Evolutionary conservation across 1,140 invertebrate species (phyloP).

Genomic region (Heliconius nattereri): DNA sequence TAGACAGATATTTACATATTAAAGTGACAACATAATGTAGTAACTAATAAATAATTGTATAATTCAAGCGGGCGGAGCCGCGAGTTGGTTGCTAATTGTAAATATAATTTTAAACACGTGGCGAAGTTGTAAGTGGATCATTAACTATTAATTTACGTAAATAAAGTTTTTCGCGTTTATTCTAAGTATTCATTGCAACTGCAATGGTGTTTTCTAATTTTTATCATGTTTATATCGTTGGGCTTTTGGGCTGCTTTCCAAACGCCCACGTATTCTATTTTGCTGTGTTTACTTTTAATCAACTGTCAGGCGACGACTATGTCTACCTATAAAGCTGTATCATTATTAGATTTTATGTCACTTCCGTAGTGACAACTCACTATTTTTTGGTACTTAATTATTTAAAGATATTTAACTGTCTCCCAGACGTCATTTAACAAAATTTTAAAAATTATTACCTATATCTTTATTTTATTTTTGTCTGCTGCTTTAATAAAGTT

Average conservation of each 20-base stretch:
- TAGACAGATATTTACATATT: too few species aligned
- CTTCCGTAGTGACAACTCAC: neutral
- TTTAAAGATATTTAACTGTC: too few species aligned
- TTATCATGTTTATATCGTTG: conserved; percentile 43
- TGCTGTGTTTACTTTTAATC: conserved; percentile 11
- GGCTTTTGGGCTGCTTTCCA: conserved; percentile 47
- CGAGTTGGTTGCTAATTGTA: too few species aligned
- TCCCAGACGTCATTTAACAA: too few species aligned
- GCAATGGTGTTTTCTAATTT: conserved; percentile 27
- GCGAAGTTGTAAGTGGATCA: neutral
- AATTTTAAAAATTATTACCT: too few species aligned
- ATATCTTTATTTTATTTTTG: too few species aligned
- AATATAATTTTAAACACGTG: too few species aligned
- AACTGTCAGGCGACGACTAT: neutral
- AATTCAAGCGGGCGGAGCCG: too few species aligned
- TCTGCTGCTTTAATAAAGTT: too few species aligned
- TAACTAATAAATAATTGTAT: too few species aligned
- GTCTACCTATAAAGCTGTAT: neutral
- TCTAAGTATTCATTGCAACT: conserved; percentile 19
- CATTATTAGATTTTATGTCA: neutral
- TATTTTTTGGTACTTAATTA: neutral
- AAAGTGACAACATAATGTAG: too few species aligned
- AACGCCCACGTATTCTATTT: conserved; percentile 48
- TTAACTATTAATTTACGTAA: conserved; percentile 22
- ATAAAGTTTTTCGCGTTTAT: neutral